phyloP scores from a whole-genome alignment of 2,888 invertebrate species.

The Camptogramma bilineatum region DNA sequence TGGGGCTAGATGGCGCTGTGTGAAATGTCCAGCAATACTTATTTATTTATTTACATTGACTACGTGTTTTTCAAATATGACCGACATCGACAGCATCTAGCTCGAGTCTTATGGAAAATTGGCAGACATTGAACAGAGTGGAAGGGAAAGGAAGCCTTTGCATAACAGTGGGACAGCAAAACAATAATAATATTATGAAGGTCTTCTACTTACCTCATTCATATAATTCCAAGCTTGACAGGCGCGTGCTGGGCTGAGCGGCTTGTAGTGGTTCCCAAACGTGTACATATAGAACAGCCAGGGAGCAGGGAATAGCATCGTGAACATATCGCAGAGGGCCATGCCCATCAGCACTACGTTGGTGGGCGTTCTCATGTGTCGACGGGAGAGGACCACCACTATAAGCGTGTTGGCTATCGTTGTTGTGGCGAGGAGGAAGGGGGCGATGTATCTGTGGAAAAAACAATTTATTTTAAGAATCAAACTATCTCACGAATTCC shows the following conservation, averaged over 20 bases:
- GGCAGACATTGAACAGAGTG: too few relatives aligned
- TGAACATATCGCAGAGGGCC: slow-evolving; percentile 98
- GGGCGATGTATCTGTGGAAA: slow-evolving; percentile 87
- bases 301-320: slow-evolving; percentile 95
- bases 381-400: slow-evolving; percentile 94
- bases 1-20: too few relatives aligned
- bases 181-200: too few relatives aligned
- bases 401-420: slow-evolving; percentile 96
- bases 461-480: background rate
- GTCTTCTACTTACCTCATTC: slow-evolving; percentile 87
- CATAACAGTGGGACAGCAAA: too few relatives aligned
- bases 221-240: slow-evolving; percentile 93
- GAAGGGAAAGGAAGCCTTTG: too few relatives aligned
- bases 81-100: too few relatives aligned
- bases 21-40: too few relatives aligned
- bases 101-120: too few relatives aligned
- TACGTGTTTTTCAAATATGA: too few relatives aligned
- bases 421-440: slow-evolving; percentile 93
- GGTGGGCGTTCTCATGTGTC: slow-evolving; percentile 96
- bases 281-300: slow-evolving; percentile 97
- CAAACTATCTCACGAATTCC: background rate
- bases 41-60: too few relatives aligned
- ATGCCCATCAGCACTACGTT: slow-evolving; percentile 97
- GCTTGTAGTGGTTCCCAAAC: slow-evolving; percentile 94
- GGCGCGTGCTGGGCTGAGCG: slow-evolving; percentile 89